A percentile compares a stretch with the other conserved stretches of the same genome.
Evolutionary conservation across 1,140 invertebrate genomes (phyloP).

Genomic region (Heliconius congener): DNA sequence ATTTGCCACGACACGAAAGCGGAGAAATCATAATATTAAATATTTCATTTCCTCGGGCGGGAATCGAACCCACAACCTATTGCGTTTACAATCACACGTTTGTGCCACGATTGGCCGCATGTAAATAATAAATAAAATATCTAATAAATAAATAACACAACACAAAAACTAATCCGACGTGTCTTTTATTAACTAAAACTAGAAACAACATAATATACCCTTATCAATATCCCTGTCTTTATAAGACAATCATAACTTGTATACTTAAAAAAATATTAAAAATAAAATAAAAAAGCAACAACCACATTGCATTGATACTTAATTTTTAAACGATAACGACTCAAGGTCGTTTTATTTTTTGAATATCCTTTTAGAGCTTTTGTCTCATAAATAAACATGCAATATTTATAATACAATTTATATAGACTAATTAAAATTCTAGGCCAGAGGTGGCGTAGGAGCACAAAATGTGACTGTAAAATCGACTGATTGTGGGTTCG

Average conservation of each 20-base stretch:
- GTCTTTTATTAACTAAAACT: too few relatives aligned
- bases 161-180: too few relatives aligned
- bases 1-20: too few relatives aligned
- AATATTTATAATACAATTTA: neutral
- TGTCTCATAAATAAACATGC: constrained; percentile 23
- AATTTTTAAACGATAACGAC: constrained; percentile 12
- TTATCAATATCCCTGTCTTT: neutral
- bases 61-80: too few relatives aligned
- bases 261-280: neutral
- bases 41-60: too few relatives aligned
- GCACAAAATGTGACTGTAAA: too few relatives aligned
- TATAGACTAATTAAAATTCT: neutral
- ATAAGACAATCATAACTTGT: neutral
- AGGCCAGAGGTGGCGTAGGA: neutral
- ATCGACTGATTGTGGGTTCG: too few relatives aligned
- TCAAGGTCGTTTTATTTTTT: constrained; percentile 18
- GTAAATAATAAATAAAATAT: too few relatives aligned
- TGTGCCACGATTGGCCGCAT: too few relatives aligned
- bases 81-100: too few relatives aligned
- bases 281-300: neutral
- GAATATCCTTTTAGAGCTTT: constrained; percentile 28
- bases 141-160: too few relatives aligned
- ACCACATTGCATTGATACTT: neutral
- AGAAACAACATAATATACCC: neutral
- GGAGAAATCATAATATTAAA: too few relatives aligned